Percentiles rank a stretch among this genome's conserved stretches.
phyloP scores from a whole-genome alignment of 64 coral and sea anemone species.

The Actinia equina region DNA sequence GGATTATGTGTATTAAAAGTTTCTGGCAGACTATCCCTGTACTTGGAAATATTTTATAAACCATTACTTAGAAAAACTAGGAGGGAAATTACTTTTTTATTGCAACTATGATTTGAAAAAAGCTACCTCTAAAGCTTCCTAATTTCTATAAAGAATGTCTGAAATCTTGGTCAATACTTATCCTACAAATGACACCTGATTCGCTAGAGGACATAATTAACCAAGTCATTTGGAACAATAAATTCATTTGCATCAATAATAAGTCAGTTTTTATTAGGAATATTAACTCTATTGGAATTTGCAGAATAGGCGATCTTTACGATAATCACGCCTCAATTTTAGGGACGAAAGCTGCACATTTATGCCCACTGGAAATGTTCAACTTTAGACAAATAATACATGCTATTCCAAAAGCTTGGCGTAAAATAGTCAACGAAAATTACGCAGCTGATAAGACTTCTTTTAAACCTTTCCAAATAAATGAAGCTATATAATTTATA shows the following conservation, averaged over 20 bases:
- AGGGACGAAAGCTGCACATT: background rate
- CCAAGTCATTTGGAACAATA: background rate
- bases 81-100: background rate
- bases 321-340: background rate
- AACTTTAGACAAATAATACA: too few species aligned
- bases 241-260: too few species aligned
- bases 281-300: background rate
- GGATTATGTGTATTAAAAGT: conserved; percentile 13
- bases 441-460: background rate
- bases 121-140: background rate
- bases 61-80: background rate
- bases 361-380: background rate
- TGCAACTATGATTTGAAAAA: conserved; percentile 9
- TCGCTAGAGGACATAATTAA: conserved; percentile 40
- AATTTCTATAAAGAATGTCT: too few species aligned
- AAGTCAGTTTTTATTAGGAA: background rate
- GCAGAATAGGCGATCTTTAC: conserved; percentile 7
- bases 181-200: background rate
- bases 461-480: background rate
- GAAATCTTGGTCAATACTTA: background rate
- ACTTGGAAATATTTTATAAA: background rate
- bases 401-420: too few species aligned
- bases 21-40: background rate
- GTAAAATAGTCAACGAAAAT: too few species aligned
- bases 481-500: background rate